These are phyloP conservation scores for Monochamus saltuarius DNA, from an alignment of 1,140 invertebrate species.

Conservation along the genomic window DNA sequence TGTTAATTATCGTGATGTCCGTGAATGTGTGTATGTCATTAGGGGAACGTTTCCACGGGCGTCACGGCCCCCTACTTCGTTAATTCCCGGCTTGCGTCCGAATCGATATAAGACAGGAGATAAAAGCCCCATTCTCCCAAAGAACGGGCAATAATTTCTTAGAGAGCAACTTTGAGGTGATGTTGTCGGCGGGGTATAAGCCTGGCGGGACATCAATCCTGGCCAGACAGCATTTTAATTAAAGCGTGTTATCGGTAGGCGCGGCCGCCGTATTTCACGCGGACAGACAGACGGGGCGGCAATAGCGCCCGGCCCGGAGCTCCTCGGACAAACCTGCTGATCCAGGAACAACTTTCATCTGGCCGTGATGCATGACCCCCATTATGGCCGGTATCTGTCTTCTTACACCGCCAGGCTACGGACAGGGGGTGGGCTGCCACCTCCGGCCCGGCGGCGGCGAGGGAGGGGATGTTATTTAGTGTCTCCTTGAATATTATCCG, in stretches of 20 bases:
- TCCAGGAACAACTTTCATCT: constrained; percentile 54
- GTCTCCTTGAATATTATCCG: too few relatives aligned
- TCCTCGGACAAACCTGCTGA: constrained; percentile 52
- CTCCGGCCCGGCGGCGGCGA: constrained; percentile 7
- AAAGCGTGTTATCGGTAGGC: constrained; percentile 53
- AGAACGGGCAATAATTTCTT: constrained; percentile 15
- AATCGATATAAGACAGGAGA: not conserved
- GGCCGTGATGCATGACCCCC: constrained; percentile 50
- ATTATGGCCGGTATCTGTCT: constrained; percentile 45
- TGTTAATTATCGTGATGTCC: too few relatives aligned
- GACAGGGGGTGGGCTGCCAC: constrained; percentile 10
- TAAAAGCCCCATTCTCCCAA: not conserved
- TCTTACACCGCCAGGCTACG: constrained; percentile 13
- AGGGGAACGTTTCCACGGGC: too few relatives aligned
- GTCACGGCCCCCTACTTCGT: too few relatives aligned
- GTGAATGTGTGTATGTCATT: too few relatives aligned
- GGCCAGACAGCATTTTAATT: constrained; percentile 52
- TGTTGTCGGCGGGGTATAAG: constrained; percentile 11
- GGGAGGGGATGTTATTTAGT: not conserved
- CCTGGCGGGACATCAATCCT: constrained; percentile 47
- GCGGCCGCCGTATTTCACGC: constrained; percentile 51
- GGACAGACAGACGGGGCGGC: constrained; percentile 43
- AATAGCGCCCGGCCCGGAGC: constrained; percentile 29
- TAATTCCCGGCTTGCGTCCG: too few relatives aligned
- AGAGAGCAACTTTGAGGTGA: constrained; percentile 21